Evolutionary conservation across 2,888 invertebrate genomes (phyloP).

Genomic region (Cataglyphis cursor): DNA sequence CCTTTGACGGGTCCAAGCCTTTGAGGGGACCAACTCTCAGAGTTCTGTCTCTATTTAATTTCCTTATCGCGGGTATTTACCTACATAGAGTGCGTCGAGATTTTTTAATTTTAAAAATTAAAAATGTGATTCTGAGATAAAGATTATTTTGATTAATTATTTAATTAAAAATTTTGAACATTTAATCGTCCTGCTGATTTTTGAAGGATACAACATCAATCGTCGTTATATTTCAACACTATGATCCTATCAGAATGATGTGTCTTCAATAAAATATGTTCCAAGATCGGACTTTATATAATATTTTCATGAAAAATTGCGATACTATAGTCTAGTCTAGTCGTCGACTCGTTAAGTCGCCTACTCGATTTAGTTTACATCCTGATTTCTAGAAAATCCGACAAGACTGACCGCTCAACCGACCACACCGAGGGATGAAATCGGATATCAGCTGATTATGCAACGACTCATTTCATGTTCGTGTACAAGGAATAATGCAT

Average conservation of each 20-base stretch:
- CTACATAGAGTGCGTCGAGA: background rate
- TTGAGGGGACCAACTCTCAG: background rate
- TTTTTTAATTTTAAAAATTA: constrained; percentile 8
- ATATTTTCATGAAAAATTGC: constrained; percentile 12
- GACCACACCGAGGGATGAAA: constrained; percentile 65
- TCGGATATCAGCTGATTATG: constrained; percentile 77
- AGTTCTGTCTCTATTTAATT: constrained; percentile 22
- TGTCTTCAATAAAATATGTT: constrained; percentile 8
- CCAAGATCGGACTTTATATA: constrained; percentile 12
- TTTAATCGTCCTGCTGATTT: background rate
- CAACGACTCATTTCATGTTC: constrained; percentile 66
- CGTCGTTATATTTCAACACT: background rate
- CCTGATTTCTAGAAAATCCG: constrained; percentile 22
- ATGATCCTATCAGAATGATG: background rate
- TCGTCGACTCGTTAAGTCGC: constrained; percentile 25
- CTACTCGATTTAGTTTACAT: constrained; percentile 11
- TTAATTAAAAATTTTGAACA: background rate
- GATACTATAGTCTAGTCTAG: background rate
- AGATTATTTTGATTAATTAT: background rate
- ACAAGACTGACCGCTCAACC: constrained; percentile 46
- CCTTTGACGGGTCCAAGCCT: constrained; percentile 17
- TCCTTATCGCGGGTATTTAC: constrained; percentile 10
- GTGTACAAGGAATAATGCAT: constrained; percentile 11
- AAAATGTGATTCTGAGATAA: background rate
- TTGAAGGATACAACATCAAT: background rate